Conservation (phyloP, 2,113 vertebrate genomes). For the Toxostoma redivivum region DNA sequence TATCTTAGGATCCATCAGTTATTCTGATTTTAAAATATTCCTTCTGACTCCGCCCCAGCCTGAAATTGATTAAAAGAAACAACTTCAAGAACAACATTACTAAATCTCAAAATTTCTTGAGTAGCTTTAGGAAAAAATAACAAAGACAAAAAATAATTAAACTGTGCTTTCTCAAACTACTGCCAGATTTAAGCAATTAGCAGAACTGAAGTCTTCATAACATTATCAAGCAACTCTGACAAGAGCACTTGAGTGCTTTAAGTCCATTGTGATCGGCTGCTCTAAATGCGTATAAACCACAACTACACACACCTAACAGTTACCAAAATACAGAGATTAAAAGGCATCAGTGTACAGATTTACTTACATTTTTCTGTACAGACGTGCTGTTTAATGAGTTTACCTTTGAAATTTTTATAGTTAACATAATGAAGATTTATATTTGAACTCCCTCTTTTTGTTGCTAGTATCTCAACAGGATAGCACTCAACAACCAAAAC, state of each 20-base stretch:
- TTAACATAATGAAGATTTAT: background rate
- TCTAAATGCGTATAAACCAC: background rate
- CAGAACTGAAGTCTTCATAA: background rate
- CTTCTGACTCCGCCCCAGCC: background rate
- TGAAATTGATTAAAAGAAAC: background rate
- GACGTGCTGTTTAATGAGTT: background rate
- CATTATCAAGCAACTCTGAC: accelerated
- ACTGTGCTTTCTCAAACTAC: background rate
- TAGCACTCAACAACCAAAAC: background rate
- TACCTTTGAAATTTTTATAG: background rate
- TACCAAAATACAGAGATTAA: background rate
- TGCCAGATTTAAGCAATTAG: background rate
- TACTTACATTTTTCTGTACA: background rate
- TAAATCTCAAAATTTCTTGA: background rate
- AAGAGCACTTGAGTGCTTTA: background rate
- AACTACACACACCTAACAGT: background rate
- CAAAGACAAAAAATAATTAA: background rate
- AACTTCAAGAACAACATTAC: background rate
- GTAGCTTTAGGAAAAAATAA: background rate
- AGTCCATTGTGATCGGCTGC: background rate
- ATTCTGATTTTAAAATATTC: background rate
- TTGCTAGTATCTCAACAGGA: background rate
- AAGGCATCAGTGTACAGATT: background rate
- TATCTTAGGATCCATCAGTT: background rate
- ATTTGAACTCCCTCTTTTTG: background rate